Percentiles rank a stretch among this genome's conserved stretches.
Evolutionary conservation across 2,797 vertebrate genomes (phyloP).

Genomic region (Acanthiza pusilla): DNA sequence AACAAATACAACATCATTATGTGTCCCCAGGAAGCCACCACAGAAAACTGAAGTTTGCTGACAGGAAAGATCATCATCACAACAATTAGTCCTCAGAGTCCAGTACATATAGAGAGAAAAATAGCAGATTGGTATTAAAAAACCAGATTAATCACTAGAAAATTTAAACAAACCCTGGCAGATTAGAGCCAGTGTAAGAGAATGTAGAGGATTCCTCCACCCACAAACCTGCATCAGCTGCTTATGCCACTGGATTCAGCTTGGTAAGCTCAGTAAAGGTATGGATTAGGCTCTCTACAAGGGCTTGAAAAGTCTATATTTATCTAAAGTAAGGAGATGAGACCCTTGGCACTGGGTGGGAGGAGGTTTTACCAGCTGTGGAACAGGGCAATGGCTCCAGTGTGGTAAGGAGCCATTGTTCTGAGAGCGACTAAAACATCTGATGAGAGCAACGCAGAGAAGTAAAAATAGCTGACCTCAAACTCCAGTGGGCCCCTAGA

Average conservation of each 20-base stretch:
- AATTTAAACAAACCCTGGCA: slow-evolving; percentile 17
- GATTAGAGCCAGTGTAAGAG: background rate
- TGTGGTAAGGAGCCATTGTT: slow-evolving; percentile 20
- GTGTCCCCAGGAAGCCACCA: background rate
- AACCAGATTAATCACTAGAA: background rate
- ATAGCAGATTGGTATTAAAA: background rate
- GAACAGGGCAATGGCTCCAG: background rate
- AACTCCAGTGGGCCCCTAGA: background rate
- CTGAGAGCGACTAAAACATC: background rate
- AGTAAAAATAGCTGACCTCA: slow-evolving; percentile 54
- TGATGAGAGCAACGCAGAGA: background rate
- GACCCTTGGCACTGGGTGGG: background rate
- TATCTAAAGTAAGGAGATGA: slow-evolving; percentile 32
- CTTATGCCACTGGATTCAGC: background rate
- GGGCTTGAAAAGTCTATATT: slow-evolving; percentile 31
- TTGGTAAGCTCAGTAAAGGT: slow-evolving; percentile 29
- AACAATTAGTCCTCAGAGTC: background rate
- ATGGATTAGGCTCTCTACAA: slow-evolving; percentile 10
- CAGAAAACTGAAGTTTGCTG: background rate
- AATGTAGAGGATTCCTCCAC: background rate
- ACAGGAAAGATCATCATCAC: background rate
- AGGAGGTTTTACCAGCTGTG: background rate
- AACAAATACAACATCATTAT: background rate
- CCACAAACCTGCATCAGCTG: background rate
- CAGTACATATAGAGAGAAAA: background rate